Base-by-base conservation (phyloP, 2,888 invertebrate genomes). In the Leptodirus hochenwartii region DNA sequence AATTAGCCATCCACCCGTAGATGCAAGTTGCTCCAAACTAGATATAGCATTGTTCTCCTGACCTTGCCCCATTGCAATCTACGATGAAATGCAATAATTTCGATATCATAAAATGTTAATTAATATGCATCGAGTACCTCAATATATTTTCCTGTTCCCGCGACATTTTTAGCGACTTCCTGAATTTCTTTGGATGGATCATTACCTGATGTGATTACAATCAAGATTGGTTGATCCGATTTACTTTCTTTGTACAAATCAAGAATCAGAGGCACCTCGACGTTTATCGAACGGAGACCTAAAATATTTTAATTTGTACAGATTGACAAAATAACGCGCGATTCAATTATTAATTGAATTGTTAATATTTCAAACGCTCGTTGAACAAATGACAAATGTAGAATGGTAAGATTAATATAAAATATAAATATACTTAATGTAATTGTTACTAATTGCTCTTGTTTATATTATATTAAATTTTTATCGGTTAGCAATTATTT, bases 121-220 rank as follows among this genome's bases (percentile, higher is more conserved):
- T 5, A 27, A 24, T n/a, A 23, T 15, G 23, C 3, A 30, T 15
- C 15, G 30, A 38, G 39, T 45, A 69, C 66, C 56, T 77, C 75
- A 51, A 57, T 46, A 57, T 72, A 55, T 53, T 62, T 46, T 49
- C 62, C 44, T 47, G 56, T 35, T 10, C 55, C 56, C 23, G 51
- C 43, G 31, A 47, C 50, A 34, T 53, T 60, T 8, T 56, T 45
- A 0, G 79, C 78, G 22, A 80, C 53, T 27, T 72, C 68, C 34
- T 66, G 61, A 6, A 90, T 61, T 50, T 88, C 87, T 13, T 69
- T 67, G 1, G 88, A 78, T 12, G 91, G 93, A 62, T 96, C 95
- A 20, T 80, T 77, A 15, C 93, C 95, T 14, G 87, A 73, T 30
- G 85, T 77, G 22, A 82, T 74, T 29, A 95, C 66, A 41, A 96